A percentile compares a stretch with the other conserved stretches of the same genome.
Conservation (phyloP, 1,140 invertebrate genomes). For the Temnothorax longispinosus region DNA sequence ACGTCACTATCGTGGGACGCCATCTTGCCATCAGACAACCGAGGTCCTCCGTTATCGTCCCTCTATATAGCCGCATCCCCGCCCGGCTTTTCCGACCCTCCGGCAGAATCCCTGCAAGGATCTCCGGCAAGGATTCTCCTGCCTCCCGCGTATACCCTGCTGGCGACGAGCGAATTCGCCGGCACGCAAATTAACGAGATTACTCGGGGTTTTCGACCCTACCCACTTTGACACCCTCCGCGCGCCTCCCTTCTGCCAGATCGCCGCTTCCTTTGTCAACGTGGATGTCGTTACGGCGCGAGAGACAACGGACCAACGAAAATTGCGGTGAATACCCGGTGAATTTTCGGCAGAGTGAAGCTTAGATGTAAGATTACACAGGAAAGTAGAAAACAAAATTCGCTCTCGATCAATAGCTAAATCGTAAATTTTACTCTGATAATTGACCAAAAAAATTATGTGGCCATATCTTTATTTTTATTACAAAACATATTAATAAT, state of each 20-base stretch:
- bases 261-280: constrained; percentile 60
- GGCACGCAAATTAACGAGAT: constrained; percentile 77
- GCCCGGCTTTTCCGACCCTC: constrained; percentile 65
- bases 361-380: constrained; percentile 15
- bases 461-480: neutral
- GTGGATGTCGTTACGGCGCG: constrained; percentile 44
- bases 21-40: constrained; percentile 86
- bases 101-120: constrained; percentile 50
- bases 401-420: neutral
- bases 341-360: constrained; percentile 27
- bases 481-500: neutral
- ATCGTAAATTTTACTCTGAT: neutral
- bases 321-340: constrained; percentile 33
- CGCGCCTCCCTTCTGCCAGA: constrained; percentile 7
- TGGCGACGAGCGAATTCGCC: constrained; percentile 50
- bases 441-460: constrained; percentile 7
- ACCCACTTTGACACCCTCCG: constrained; percentile 26
- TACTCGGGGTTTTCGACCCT: constrained; percentile 63
- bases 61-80: constrained; percentile 74
- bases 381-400: neutral
- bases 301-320: constrained; percentile 44
- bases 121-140: constrained; percentile 37
- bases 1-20: constrained; percentile 86
- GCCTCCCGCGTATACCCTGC: neutral
- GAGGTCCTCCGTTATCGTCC: constrained; percentile 82